Conservation (phyloP, 2,797 vertebrate genomes). For the Bucorvus abyssinicus region DNA sequence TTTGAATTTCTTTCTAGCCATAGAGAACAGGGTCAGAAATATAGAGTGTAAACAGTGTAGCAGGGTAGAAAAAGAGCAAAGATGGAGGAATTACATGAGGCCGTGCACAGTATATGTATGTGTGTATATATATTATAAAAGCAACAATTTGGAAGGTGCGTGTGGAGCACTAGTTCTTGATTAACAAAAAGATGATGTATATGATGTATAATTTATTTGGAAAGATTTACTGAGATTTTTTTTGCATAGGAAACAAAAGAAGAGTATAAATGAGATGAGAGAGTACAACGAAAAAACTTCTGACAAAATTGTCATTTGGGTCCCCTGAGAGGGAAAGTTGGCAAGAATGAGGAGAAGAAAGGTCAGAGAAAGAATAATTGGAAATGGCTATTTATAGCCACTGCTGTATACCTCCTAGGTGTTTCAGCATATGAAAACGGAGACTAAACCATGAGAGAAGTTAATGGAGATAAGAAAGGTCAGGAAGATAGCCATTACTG, state of each 20-base stretch:
- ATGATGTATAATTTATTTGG: neutral
- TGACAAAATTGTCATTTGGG: constrained; percentile 40
- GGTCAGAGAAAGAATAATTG: constrained; percentile 55
- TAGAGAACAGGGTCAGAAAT: neutral
- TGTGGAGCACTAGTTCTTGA: neutral
- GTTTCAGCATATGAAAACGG: constrained; percentile 18
- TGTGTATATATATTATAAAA: neutral
- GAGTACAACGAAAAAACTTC: neutral
- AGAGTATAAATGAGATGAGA: neutral
- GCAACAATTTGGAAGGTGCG: neutral
- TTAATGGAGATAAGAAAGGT: constrained; percentile 30
- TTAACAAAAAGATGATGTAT: neutral
- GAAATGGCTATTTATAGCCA: constrained; percentile 62
- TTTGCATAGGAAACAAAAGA: neutral
- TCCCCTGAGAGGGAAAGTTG: constrained; percentile 14
- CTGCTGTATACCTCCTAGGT: constrained; percentile 5
- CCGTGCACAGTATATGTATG: neutral
- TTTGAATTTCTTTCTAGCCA: neutral
- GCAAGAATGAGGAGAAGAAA: constrained; percentile 39
- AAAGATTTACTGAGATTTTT: neutral
- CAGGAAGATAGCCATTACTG: neutral
- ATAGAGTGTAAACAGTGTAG: neutral
- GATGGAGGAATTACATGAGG: neutral
- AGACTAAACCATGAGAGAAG: neutral
- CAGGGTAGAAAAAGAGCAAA: neutral